Evolutionary conservation across 2,113 vertebrate species (phyloP).

Genomic region (Nyctibius bracteatus): DNA sequence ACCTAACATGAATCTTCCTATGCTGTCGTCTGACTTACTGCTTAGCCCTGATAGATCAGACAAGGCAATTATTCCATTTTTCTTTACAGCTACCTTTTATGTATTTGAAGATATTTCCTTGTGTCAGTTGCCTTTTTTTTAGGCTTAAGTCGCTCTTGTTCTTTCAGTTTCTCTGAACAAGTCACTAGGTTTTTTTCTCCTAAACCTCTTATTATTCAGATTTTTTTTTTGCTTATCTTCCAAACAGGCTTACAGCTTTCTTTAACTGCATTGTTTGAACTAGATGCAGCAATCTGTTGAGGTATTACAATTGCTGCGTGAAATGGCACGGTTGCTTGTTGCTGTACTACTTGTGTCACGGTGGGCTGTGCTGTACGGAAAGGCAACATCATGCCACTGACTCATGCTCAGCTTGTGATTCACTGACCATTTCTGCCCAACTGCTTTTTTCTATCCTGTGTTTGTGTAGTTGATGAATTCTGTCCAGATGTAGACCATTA

Average conservation of each 20-base stretch:
- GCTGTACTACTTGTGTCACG: not conserved
- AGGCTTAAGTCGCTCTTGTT: not conserved
- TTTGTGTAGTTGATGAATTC: not conserved
- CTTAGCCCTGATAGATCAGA: not conserved
- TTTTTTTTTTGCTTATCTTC: not conserved
- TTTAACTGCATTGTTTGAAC: not conserved
- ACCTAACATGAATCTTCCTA: not conserved
- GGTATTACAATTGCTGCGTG: not conserved
- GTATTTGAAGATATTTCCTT: not conserved
- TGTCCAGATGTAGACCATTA: not conserved
- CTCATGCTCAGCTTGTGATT: not conserved
- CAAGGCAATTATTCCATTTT: not conserved
- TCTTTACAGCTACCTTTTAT: not conserved
- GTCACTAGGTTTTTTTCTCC: not conserved
- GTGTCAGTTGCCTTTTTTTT: not conserved
- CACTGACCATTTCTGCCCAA: not conserved
- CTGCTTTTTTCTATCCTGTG: not conserved
- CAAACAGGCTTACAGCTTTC: not conserved
- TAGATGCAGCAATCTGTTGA: not conserved
- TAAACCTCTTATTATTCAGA: not conserved
- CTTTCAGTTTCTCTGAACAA: not conserved
- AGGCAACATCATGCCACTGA: not conserved
- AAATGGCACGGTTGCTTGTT: not conserved
- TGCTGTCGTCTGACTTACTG: not conserved
- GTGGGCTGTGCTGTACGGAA: not conserved